Evolutionary conservation across 2,113 vertebrate genomes (phyloP).

Genomic region (Macquaria australasica): DNA sequence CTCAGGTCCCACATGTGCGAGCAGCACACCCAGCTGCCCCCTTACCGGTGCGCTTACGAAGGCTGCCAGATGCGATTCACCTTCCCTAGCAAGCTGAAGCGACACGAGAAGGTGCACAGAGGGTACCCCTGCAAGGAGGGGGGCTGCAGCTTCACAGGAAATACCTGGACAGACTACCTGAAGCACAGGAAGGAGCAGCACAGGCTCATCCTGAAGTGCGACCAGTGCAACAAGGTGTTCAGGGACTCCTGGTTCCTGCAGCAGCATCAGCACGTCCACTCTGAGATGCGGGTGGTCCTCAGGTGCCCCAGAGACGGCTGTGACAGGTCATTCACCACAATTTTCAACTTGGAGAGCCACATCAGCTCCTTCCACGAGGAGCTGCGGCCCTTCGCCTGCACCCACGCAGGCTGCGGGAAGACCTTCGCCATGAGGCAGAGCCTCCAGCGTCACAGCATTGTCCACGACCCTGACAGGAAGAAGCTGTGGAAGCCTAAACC

Average conservation of each 20-base stretch:
- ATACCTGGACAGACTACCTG: constrained; percentile 92
- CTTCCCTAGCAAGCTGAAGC: constrained; percentile 85
- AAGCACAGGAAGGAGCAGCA: constrained; percentile 88
- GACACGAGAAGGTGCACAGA: constrained; percentile 92
- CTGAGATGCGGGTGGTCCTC: constrained; percentile 79
- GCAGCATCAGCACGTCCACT: constrained; percentile 89
- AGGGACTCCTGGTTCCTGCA: constrained; percentile 87
- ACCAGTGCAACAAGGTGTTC: constrained; percentile 87
- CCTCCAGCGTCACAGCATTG: constrained; percentile 87
- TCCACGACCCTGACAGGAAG: constrained; percentile 90
- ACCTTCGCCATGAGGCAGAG: constrained; percentile 93
- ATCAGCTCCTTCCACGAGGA: constrained; percentile 92
- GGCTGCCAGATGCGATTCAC: constrained; percentile 89
- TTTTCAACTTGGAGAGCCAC: constrained; percentile 94
- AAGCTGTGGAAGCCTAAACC: constrained; percentile 79
- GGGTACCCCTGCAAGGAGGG: constrained; percentile 90
- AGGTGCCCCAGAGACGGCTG: constrained; percentile 89
- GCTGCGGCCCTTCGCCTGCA: constrained; percentile 85
- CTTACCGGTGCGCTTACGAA: constrained; percentile 87
- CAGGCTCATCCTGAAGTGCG: constrained; percentile 80
- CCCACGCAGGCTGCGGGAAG: constrained; percentile 86
- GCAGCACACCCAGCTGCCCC: constrained; percentile 87
- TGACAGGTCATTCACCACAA: constrained; percentile 89
- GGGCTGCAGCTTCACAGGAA: constrained; percentile 87
- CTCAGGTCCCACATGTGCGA: constrained; percentile 90